Conservation (phyloP, 92 coral and sea anemone genomes). For the Epizoanthus stellaris region DNA sequence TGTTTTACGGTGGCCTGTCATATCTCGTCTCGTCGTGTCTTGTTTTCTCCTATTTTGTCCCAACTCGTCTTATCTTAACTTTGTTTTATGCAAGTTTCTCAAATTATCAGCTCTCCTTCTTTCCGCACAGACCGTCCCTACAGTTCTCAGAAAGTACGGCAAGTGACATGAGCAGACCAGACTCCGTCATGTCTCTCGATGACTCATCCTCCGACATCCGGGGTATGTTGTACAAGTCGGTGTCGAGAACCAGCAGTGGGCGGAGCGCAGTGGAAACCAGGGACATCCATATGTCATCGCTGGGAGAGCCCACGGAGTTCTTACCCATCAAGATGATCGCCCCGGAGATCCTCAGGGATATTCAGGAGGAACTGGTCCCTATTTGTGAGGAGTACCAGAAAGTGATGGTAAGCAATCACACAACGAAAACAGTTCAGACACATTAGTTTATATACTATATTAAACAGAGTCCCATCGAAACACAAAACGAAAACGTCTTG, state of each 20-base stretch:
- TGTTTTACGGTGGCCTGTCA: no score
- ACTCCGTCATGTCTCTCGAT: conserved; percentile 53
- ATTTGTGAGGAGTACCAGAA: conserved; percentile 86
- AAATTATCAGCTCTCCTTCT: background rate
- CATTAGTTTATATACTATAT: no score
- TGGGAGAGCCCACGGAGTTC: conserved; percentile 85
- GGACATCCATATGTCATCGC: conserved; percentile 75
- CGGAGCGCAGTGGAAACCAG: conserved; percentile 77
- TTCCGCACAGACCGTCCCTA: conserved; percentile 58
- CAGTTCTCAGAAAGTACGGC: conserved; percentile 78
- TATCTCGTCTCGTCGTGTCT: no score
- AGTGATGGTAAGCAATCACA: conserved; percentile 69
- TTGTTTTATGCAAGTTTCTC: no score
- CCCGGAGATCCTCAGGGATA: conserved; percentile 81
- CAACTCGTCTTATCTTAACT: no score
- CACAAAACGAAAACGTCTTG: no score
- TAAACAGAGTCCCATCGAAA: background rate
- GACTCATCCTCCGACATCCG: conserved; percentile 59
- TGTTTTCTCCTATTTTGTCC: no score
- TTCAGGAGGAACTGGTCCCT: conserved; percentile 75
- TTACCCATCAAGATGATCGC: conserved; percentile 78
- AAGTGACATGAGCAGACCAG: conserved; percentile 64
- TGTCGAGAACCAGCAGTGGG: conserved; percentile 88
- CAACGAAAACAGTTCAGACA: no score
- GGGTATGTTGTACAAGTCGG: conserved; percentile 44